Base-by-base conservation (phyloP, 2,888 invertebrate species). In the Athalia rosae region DNA sequence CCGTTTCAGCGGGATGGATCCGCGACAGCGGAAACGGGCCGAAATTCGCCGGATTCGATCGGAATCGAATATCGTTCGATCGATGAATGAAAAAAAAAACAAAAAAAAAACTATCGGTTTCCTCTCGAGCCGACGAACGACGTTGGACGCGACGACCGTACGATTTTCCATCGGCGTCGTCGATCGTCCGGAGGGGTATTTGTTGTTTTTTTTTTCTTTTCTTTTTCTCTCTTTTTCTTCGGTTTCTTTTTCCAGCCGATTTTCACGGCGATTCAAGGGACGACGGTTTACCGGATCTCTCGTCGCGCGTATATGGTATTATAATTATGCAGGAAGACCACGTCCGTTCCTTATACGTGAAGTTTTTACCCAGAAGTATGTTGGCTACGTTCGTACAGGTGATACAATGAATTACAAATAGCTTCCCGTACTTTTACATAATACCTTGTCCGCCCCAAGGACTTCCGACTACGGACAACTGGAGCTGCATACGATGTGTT, bases 391-490 rank as follows among this genome's bases (percentile, higher is more conserved):
- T 11, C 4, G 53, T 53, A 3, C 53, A 62, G 74, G 73, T 45
- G 61, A 61, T 58, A 74, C 61, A 74, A 74, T 76, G 76, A 67
- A 79, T 76, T 78, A 63, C 48, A 73, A 79, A 81, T 80, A 74
- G 77, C 77, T 84, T 82, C 82, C 80, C 76, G 82, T 79, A 81
- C 62, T 76, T 84, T 84, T 84, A 84, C 81, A 77, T 84, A 84
- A 84, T 80, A 78, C 76, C 76, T 77, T 58, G 58, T 59, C 67
- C 48, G 77, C 45, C 66, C 79, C 81, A 81, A 83, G 84, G 84
- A 83, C 78, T 80, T 76, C 79, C 78, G 76, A 77, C 79, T 80
- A 80, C 81, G n/a, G n/a, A 80, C 76, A 66, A 47, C 66, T 58
- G 61, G 58, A 71, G 77, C 74, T 77, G 76, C 77, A 69, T 73